phyloP scores from a whole-genome alignment of 2,888 invertebrate genomes.

The Tanytarsus gracilentus region DNA sequence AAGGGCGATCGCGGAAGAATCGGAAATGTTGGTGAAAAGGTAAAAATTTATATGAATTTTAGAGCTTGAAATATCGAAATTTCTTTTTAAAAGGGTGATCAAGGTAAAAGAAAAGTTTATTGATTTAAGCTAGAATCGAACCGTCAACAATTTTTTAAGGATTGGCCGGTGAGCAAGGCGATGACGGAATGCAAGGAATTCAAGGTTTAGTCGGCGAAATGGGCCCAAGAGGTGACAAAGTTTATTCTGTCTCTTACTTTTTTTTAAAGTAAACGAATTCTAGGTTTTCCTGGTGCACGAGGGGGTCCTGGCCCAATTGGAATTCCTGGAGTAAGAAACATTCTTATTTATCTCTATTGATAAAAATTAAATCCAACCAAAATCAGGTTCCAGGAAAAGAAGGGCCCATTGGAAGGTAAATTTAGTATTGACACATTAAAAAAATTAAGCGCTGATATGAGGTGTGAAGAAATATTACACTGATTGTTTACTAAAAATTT shows the following conservation, averaged over 20 bases:
- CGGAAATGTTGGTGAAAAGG: conserved; percentile 41
- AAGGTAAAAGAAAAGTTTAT: too few species aligned
- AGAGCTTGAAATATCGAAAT: background rate
- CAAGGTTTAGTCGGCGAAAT: conserved; percentile 71
- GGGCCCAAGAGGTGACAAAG: conserved; percentile 85
- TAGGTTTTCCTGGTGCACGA: conserved; percentile 58
- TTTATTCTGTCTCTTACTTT: too few species aligned
- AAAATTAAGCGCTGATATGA: too few species aligned
- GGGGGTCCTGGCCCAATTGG: conserved; percentile 40
- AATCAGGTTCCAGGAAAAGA: conserved; percentile 58
- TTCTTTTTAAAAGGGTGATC: conserved; percentile 2
- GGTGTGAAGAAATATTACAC: too few species aligned
- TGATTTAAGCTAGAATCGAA: too few species aligned
- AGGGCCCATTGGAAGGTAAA: conserved; percentile 45
- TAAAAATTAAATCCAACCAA: background rate
- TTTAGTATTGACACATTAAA: too few species aligned
- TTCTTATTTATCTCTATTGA: background rate
- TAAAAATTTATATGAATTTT: background rate
- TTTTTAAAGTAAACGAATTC: too few species aligned
- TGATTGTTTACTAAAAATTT: too few species aligned
- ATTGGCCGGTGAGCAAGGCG: conserved; percentile 56
- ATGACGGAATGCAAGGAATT: conserved; percentile 45
- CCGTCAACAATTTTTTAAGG: too few species aligned
- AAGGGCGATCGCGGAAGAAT: conserved; percentile 68
- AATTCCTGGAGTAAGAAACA: background rate